phyloP scores from a whole-genome alignment of 2,113 vertebrate species.

The Thalassoma bifasciatum region DNA sequence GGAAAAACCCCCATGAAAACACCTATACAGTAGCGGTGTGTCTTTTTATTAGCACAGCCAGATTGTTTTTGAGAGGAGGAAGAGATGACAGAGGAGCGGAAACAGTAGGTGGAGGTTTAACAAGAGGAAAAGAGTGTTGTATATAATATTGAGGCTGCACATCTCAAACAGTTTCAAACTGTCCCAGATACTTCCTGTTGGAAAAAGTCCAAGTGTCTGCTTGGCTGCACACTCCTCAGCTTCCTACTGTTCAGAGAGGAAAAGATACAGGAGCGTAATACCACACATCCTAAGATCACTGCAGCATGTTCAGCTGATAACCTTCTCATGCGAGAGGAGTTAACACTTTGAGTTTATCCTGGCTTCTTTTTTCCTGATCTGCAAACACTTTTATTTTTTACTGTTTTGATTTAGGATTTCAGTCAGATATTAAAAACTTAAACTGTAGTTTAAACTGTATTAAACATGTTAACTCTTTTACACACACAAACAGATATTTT shows the following conservation, averaged over 20 bases:
- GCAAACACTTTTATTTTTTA: too few relatives aligned
- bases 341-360: slow-evolving; percentile 3
- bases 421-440: too few relatives aligned
- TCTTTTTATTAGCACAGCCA: slow-evolving; percentile 39
- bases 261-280: slow-evolving; percentile 25
- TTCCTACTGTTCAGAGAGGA: slow-evolving; percentile 62
- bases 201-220: slow-evolving; percentile 53
- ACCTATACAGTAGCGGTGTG: slow-evolving; percentile 1
- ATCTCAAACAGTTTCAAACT: slow-evolving; percentile 40
- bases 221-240: slow-evolving; percentile 58
- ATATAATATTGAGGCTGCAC: slow-evolving; percentile 43
- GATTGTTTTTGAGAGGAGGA: slow-evolving; percentile 41
- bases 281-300: slow-evolving; percentile 17
- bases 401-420: too few relatives aligned
- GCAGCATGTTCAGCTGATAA: slow-evolving; percentile 58
- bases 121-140: slow-evolving; percentile 32
- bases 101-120: slow-evolving; percentile 43
- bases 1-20: not conserved
- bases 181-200: slow-evolving; percentile 75
- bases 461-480: too few relatives aligned
- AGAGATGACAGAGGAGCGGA: slow-evolving; percentile 34
- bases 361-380: too few relatives aligned
- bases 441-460: too few relatives aligned
- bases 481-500: not conserved
- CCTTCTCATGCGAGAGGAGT: slow-evolving; percentile 39